Conservation (phyloP, 2,797 vertebrate genomes). For the Characodon lateralis region DNA sequence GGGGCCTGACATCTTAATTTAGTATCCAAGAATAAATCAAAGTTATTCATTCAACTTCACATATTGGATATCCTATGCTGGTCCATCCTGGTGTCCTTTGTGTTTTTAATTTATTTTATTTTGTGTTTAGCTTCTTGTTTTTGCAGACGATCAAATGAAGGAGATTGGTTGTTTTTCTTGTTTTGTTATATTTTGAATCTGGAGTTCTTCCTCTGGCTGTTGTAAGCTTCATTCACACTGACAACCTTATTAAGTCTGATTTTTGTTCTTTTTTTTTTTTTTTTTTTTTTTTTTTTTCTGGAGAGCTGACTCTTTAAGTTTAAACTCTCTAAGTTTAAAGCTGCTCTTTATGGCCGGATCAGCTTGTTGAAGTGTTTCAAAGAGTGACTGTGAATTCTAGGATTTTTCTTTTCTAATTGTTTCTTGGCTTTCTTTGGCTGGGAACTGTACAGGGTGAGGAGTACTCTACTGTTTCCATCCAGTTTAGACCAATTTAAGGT, state of each 20-base stretch:
- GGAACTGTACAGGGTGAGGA: conserved; percentile 40
- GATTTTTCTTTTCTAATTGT: conserved; percentile 45
- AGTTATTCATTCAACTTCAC: not conserved
- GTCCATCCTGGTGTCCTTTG: conserved; percentile 53
- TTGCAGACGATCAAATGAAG: conserved; percentile 30
- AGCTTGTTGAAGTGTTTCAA: conserved; percentile 63
- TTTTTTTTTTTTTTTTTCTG: conserved; percentile 8
- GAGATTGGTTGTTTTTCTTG: conserved; percentile 13
- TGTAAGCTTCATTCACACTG: conserved; percentile 51
- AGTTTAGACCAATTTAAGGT: conserved; percentile 62
- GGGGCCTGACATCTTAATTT: conserved; percentile 8
- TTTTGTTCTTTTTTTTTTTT: conserved; percentile 45
- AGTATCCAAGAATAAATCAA: not conserved
- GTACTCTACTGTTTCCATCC: conserved; percentile 61
- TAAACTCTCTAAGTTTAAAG: conserved; percentile 31
- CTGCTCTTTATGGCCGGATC: conserved; percentile 52
- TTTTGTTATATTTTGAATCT: conserved; percentile 37
- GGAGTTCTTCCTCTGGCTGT: conserved; percentile 28
- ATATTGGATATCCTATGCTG: conserved; percentile 42
- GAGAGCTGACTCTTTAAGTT: conserved; percentile 29
- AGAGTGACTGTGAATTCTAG: conserved; percentile 63
- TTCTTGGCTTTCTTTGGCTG: conserved; percentile 40
- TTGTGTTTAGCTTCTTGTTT: conserved; percentile 50
- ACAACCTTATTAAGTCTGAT: conserved; percentile 57
- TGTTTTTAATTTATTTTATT: conserved; percentile 55